Evolutionary conservation across 1,140 invertebrate genomes (phyloP).

Genomic region (Leptinotarsa lineolata): DNA sequence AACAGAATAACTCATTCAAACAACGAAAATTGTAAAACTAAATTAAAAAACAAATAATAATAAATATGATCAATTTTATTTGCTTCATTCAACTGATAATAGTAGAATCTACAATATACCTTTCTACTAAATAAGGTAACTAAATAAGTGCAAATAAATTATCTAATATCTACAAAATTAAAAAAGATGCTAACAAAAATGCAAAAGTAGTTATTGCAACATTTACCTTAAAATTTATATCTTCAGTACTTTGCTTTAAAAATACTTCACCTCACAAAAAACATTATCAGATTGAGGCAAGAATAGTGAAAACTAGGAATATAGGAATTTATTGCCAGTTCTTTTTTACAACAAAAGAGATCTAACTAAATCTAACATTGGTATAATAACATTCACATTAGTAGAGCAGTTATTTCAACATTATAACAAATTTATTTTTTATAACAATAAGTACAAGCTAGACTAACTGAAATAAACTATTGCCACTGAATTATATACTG

Average conservation of each 20-base stretch:
- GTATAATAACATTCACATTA: constrained; percentile 29
- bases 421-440: constrained; percentile 3
- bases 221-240: constrained; percentile 40
- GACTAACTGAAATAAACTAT: constrained; percentile 12
- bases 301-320: constrained; percentile 31
- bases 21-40: constrained; percentile 25
- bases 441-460: constrained; percentile 18
- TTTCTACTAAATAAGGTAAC: constrained; percentile 45
- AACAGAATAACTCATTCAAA: neutral
- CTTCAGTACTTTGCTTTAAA: constrained; percentile 39
- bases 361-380: constrained; percentile 37
- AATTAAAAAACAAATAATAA: constrained; percentile 28
- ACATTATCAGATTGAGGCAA: constrained; percentile 36
- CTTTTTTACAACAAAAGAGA: constrained; percentile 31
- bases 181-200: constrained; percentile 24
- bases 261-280: constrained; percentile 22
- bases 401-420: constrained; percentile 5
- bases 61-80: constrained; percentile 33
- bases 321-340: constrained; percentile 41
- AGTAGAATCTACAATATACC: constrained; percentile 35
- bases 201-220: constrained; percentile 39
- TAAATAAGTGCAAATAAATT: constrained; percentile 44
- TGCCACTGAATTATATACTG: neutral
- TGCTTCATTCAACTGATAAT: constrained; percentile 33
- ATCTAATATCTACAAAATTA: constrained; percentile 37